These are phyloP conservation scores for Temnothorax ravouxi DNA, from an alignment of 2,888 invertebrate species.

Conservation along the genomic window DNA sequence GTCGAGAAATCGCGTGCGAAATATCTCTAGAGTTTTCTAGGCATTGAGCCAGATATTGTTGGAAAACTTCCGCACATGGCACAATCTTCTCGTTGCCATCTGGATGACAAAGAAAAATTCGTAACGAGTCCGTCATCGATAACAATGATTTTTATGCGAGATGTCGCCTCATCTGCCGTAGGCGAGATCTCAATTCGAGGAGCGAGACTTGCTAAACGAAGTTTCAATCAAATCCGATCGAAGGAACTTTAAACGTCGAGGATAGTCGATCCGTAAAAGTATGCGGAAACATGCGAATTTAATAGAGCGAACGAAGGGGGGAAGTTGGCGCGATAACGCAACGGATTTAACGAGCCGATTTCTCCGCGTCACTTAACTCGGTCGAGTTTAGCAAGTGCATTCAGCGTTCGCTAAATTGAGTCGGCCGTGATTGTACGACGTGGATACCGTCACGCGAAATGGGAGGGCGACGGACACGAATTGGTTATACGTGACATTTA, in stretches of 20 bases:
- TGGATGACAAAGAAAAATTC: neutral
- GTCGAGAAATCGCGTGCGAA: neutral
- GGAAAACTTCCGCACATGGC: neutral
- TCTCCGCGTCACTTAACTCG: slow-evolving; percentile 37
- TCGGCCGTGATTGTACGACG: slow-evolving; percentile 13
- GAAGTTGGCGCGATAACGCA: slow-evolving; percentile 36
- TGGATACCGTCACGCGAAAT: slow-evolving; percentile 7
- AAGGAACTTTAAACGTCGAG: slow-evolving; percentile 7
- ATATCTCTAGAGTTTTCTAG: neutral
- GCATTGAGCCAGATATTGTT: slow-evolving; percentile 1
- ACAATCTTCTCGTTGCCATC: neutral
- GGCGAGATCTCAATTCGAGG: neutral
- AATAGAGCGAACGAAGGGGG: slow-evolving; percentile 13
- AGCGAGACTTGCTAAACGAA: neutral
- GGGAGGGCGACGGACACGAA: neutral
- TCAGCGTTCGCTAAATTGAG: slow-evolving; percentile 17
- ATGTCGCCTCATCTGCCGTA: neutral
- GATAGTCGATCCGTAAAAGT: slow-evolving; percentile 24
- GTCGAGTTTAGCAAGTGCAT: slow-evolving; percentile 38
- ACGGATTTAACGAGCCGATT: slow-evolving; percentile 42
- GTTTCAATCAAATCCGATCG: slow-evolving; percentile 29
- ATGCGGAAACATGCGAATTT: slow-evolving; percentile 34
- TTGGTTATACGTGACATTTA: neutral
- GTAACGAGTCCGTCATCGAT: neutral
- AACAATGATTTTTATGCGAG: neutral